Percentiles rank a stretch among this genome's conserved stretches.
Evolutionary conservation across 1,140 invertebrate species (phyloP).

Genomic region (Bilobella aurantiaca): DNA sequence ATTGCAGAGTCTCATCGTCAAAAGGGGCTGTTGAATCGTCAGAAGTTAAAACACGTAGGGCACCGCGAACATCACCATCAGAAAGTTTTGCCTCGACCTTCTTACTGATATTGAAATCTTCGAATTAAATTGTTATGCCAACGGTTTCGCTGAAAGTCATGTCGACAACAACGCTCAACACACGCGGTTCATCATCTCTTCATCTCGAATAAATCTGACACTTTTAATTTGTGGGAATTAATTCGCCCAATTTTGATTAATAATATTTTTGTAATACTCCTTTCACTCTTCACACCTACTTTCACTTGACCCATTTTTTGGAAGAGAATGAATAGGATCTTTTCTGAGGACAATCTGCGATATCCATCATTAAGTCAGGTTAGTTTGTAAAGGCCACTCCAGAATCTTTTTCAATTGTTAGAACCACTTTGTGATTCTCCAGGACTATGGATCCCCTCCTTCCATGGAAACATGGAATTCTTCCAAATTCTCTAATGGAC

Average conservation of each 20-base stretch:
- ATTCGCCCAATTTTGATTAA: no score
- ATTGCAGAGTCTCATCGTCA: conserved; percentile 2
- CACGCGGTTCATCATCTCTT: no score
- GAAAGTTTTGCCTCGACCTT: conserved; percentile 12
- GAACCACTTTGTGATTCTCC: not conserved
- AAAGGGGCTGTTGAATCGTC: not conserved
- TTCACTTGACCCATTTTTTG: no score
- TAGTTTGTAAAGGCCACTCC: not conserved
- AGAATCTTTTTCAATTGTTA: not conserved
- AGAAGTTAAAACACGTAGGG: conserved; percentile 1
- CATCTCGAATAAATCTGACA: no score
- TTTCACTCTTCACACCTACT: no score
- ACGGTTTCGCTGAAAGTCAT: no score
- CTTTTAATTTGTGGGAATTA: no score
- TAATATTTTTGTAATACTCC: no score
- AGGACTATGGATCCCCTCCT: not conserved
- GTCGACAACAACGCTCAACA: no score
- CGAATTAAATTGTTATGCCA: no score
- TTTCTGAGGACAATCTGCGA: not conserved
- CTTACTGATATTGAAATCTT: not conserved
- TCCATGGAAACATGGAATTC: not conserved
- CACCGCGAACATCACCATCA: conserved; percentile 5
- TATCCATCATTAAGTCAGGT: not conserved
- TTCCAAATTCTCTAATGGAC: not conserved
- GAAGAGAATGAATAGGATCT: no score